Evolutionary conservation across 2,888 invertebrate genomes (phyloP), one percentile per base, ranked within the genome.

Genomic region (Diplazon laetatorius): DNA sequence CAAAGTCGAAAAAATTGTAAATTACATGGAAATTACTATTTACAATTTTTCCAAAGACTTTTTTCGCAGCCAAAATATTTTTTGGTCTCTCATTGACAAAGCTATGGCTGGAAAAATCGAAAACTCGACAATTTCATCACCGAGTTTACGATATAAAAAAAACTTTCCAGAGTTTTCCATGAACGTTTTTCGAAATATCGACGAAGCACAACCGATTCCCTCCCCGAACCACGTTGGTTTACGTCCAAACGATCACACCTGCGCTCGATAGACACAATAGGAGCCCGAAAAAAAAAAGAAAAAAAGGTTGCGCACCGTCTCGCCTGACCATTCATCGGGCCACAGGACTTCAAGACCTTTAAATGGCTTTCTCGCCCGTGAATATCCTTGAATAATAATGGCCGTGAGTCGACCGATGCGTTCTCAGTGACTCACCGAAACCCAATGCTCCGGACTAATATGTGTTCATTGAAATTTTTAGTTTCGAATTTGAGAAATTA

Each of bases 391-490:
- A 55, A 55, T 30, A 55, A 55, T n/a, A 25, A 14, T 30, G 25
- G 16, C 55, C 55, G 55, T 55, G 55, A 55, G 35, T 16, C 55
- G 4, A 30, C 6, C 30, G 55, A 55, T 35, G 55, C 14, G 35
- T 16, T 14, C 55, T 9, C n/a, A 55, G 55, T 55, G 55, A 55
- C 55, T 55, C 55, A 55, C 55, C 30, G 30, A 5, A 35, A 55
- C 6, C n/a, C 30, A 14, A 12, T 30, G 22, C 22, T 22, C n/a
- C n/a, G n/a, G 55, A 55, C 30, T 30, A 14, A 8, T 55, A 30
- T 35, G 30, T 35, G 30, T 30, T 30, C 16, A 30, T 35, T 30
- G 16, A 55, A 55, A 25, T 52, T 52, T 52, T 22, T 52, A 25
- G 25, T 25, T 52, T 25, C 14, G n/a, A n/a, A n/a, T n/a, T 30